These are phyloP conservation scores for Tetraodon nigroviridis DNA, from an alignment of 2,113 vertebrate genomes.

Conservation along the genomic window DNA sequence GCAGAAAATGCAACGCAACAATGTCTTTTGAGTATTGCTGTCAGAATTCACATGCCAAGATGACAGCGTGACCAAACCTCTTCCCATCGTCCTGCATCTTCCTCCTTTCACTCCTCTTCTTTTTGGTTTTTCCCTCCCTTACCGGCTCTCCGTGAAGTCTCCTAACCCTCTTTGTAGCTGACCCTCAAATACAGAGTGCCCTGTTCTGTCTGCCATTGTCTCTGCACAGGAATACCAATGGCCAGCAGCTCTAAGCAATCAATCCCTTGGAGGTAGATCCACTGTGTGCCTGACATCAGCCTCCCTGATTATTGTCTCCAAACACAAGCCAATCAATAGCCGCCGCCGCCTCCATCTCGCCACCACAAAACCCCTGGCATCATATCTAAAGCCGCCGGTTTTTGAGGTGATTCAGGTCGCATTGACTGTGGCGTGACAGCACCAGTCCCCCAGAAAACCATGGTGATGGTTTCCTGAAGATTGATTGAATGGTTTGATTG, in stretches of 20 bases:
- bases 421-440: conserved; percentile 26
- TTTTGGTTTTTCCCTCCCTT: conserved; percentile 1
- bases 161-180: conserved; percentile 15
- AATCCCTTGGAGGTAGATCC: conserved; percentile 58
- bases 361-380: conserved; percentile 29
- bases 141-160: conserved; percentile 1
- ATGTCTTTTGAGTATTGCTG: conserved; percentile 53
- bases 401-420: conserved; percentile 32
- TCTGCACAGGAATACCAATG: conserved; percentile 63
- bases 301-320: conserved; percentile 62
- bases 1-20: conserved; percentile 38
- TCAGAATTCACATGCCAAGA: conserved; percentile 48
- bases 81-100: neutral
- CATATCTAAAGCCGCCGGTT: conserved; percentile 24
- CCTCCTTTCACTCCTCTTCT: neutral
- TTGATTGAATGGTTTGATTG: no score
- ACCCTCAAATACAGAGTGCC: conserved; percentile 49
- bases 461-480: conserved; percentile 25
- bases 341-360: conserved; percentile 23
- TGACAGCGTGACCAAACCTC: conserved; percentile 31
- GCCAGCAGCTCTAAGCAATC: conserved; percentile 53
- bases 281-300: conserved; percentile 58
- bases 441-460: conserved; percentile 5
- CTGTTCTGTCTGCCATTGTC: conserved; percentile 49
- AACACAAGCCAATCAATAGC: conserved; percentile 52